phyloP scores from a whole-genome alignment of 2,888 invertebrate species.

The Conistra vaccinii region DNA sequence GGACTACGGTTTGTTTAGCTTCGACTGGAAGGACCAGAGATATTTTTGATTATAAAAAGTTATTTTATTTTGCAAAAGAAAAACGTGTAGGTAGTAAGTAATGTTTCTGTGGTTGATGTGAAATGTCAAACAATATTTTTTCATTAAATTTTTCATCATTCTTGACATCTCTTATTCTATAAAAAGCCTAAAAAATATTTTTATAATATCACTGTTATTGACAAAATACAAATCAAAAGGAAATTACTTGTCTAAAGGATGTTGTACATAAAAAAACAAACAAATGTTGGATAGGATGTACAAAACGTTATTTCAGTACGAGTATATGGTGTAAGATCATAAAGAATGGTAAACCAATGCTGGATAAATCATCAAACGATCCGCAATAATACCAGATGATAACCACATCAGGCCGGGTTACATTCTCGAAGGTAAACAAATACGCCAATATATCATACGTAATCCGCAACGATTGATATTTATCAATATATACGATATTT shows the following conservation, averaged over 20 bases:
- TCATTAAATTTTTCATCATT: neutral
- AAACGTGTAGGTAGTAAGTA: neutral
- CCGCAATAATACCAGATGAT: conserved; percentile 41
- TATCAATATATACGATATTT: conserved; percentile 46
- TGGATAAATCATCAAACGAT: conserved; percentile 39
- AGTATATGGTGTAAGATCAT: conserved; percentile 4
- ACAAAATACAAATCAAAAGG: conserved; percentile 12
- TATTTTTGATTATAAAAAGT: neutral
- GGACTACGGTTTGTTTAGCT: neutral
- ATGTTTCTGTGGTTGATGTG: neutral
- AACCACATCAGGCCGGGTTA: conserved; percentile 28
- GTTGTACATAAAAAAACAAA: conserved; percentile 10
- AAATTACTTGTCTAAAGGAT: conserved; percentile 19
- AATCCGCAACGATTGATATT: conserved; percentile 41
- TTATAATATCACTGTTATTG: neutral
- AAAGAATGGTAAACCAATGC: conserved; percentile 23
- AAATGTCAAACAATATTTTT: neutral
- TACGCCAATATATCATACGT: conserved; percentile 41
- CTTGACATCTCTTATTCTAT: neutral
- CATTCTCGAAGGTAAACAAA: conserved; percentile 55
- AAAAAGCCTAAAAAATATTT: neutral
- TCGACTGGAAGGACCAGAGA: neutral
- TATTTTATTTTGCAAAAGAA: neutral
- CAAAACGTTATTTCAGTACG: conserved; percentile 16
- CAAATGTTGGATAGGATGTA: neutral